Percentiles rank a stretch among this genome's conserved stretches.
Conservation (phyloP, 1,140 invertebrate species). For the Pinna nobilis region DNA sequence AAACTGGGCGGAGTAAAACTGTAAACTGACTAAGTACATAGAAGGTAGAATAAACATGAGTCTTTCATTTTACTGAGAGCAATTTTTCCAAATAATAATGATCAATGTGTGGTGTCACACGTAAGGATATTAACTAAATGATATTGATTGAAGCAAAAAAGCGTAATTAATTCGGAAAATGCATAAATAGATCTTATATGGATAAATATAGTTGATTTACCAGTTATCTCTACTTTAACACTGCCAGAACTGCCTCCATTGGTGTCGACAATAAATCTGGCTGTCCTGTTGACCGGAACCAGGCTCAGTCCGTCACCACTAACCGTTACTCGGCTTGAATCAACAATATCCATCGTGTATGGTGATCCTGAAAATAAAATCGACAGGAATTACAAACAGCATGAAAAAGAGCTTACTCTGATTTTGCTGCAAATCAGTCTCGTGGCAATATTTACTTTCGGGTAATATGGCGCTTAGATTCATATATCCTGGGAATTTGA, state of each 20-base stretch:
- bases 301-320: slow-evolving; percentile 82
- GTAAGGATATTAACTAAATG: background rate
- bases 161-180: background rate
- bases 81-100: background rate
- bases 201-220: no score
- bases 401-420: no score
- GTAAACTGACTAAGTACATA: background rate
- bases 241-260: slow-evolving; percentile 75
- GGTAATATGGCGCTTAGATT: no score
- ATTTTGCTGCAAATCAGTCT: no score
- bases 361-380: slow-evolving; percentile 78
- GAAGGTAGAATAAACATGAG: background rate
- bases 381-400: no score
- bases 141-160: background rate
- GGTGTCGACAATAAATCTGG: slow-evolving; percentile 79
- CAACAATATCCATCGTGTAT: slow-evolving; percentile 77
- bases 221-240: slow-evolving; percentile 73
- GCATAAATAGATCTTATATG: background rate
- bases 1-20: no score
- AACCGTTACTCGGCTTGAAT: slow-evolving; percentile 76
- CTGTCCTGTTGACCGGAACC: slow-evolving; percentile 79
- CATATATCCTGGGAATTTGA: no score
- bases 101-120: background rate
- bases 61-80: no score
- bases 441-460: no score